phyloP scores from a whole-genome alignment of 2,888 invertebrate genomes.

The Phlogophora meticulosa region DNA sequence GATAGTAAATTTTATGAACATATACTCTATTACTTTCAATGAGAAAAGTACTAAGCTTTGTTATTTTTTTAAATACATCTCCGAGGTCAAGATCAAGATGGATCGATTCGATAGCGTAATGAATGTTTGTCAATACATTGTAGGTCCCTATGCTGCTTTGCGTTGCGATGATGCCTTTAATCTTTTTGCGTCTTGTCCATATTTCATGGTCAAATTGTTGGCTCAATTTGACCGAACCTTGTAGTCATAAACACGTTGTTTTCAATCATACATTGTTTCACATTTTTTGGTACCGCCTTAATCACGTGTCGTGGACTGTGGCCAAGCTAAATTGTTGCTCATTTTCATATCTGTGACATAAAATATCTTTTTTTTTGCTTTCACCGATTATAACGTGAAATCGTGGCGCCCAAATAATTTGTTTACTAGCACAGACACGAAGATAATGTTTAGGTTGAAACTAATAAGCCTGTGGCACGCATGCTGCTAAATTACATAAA shows the following conservation, averaged over 20 bases:
- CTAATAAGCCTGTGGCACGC: slow-evolving; percentile 21
- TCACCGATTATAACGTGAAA: slow-evolving; percentile 5
- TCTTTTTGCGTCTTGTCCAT: background rate
- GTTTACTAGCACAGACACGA: background rate
- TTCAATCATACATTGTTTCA: background rate
- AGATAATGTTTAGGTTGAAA: slow-evolving; percentile 2
- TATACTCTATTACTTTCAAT: too few relatives aligned
- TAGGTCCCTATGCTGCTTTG: too few relatives aligned
- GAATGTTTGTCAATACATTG: too few relatives aligned
- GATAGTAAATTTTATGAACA: too few relatives aligned
- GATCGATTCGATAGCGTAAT: too few relatives aligned
- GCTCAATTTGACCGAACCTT: background rate
- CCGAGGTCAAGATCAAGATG: too few relatives aligned
- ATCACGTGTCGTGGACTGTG: slow-evolving; percentile 14
- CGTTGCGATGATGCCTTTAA: too few relatives aligned
- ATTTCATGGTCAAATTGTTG: slow-evolving; percentile 10
- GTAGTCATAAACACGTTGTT: background rate
- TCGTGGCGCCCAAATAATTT: slow-evolving; percentile 1
- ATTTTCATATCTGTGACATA: slow-evolving; percentile 14
- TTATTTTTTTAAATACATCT: too few relatives aligned
- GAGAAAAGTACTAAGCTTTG: too few relatives aligned
- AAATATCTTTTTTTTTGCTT: background rate
- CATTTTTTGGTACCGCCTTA: slow-evolving; percentile 6
- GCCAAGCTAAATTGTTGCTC: slow-evolving; percentile 24
- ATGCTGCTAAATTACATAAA: slow-evolving; percentile 9